Conservation (phyloP, 2,113 vertebrate genomes). For the Gymnarchus niloticus region DNA sequence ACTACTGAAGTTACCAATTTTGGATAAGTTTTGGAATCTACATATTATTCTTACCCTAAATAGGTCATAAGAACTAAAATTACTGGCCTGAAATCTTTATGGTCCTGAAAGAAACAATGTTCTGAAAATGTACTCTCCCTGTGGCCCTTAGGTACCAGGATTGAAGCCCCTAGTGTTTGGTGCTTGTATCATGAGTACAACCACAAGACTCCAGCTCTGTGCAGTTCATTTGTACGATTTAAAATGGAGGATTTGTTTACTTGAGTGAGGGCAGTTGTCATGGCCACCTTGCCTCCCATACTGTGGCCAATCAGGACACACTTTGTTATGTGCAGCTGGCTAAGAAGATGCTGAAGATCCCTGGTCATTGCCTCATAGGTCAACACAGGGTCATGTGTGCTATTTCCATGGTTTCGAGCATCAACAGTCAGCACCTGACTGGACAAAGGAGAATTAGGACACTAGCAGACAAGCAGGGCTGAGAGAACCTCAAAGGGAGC, state of each 20-base stretch:
- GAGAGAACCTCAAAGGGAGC: background rate
- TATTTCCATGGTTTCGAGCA: constrained; percentile 87
- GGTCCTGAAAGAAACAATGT: background rate
- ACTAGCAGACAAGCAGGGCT: constrained; percentile 43
- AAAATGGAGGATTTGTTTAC: constrained; percentile 50
- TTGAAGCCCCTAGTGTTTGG: background rate
- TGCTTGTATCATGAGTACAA: background rate
- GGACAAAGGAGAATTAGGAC: constrained; percentile 55
- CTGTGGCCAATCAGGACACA: constrained; percentile 89
- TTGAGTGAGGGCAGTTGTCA: constrained; percentile 76
- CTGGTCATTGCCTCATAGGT: constrained; percentile 80
- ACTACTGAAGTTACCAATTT: too few relatives aligned
- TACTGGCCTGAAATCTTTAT: too few relatives aligned
- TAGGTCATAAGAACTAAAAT: too few relatives aligned
- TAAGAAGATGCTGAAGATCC: constrained; percentile 76
- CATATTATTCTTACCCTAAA: too few relatives aligned
- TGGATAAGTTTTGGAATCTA: too few relatives aligned
- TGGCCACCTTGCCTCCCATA: constrained; percentile 97
- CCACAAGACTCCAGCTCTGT: background rate
- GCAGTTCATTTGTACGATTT: background rate
- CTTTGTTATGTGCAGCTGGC: constrained; percentile 67
- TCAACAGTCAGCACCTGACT: constrained; percentile 88
- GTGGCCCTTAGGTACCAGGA: background rate
- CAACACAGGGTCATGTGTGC: constrained; percentile 72
- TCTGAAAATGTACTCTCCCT: too few relatives aligned